phyloP scores from a whole-genome alignment of 2,888 invertebrate genomes.

The Drosophila nigritarsus region DNA sequence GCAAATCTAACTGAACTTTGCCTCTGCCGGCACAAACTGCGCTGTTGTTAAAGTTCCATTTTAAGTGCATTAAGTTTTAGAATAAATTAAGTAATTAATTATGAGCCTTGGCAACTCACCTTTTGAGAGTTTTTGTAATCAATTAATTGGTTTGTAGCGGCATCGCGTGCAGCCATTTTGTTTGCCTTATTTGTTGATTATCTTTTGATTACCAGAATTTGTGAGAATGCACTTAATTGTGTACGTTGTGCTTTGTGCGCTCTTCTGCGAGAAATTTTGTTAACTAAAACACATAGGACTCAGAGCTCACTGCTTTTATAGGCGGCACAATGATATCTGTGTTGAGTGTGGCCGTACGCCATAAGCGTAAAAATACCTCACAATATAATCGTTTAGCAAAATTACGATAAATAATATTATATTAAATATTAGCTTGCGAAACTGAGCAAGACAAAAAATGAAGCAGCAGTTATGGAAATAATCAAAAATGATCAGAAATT shows the following conservation, averaged over 20 bases:
- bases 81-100: background rate
- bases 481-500: background rate
- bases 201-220: constrained; percentile 59
- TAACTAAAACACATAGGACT: constrained; percentile 57
- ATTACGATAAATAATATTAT: background rate
- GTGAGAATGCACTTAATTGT: constrained; percentile 36
- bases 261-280: constrained; percentile 49
- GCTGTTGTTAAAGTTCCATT: background rate
- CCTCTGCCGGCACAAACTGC: constrained; percentile 11
- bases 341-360: constrained; percentile 27
- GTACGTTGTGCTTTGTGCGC: constrained; percentile 5
- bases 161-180: constrained; percentile 86
- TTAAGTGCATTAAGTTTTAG: background rate
- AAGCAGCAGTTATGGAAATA: background rate
- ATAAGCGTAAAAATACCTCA: constrained; percentile 4
- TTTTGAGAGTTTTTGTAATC: constrained; percentile 87
- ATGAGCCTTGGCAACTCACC: constrained; percentile 85
- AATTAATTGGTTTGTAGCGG: constrained; percentile 88
- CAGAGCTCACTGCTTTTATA: constrained; percentile 62
- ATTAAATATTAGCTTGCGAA: background rate
- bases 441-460: background rate
- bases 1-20: constrained; percentile 38
- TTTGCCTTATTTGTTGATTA: constrained; percentile 38
- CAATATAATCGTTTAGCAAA: background rate
- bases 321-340: constrained; percentile 20